Conservation (phyloP, 2,888 invertebrate genomes). For the Monochamus alternatus region DNA sequence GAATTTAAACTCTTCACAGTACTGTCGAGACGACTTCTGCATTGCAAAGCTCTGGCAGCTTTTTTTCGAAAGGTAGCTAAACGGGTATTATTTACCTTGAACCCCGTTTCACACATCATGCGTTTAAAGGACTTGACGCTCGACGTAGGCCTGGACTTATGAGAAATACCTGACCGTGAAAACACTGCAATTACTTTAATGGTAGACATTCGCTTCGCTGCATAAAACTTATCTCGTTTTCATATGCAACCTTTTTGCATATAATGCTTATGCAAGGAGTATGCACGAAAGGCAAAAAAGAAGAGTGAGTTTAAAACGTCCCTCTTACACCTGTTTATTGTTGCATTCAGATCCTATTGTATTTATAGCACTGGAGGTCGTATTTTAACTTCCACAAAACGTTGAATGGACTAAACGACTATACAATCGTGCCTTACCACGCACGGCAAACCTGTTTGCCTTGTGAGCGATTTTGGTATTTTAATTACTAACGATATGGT, state of each 20-base stretch:
- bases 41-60: no score
- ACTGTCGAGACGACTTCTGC: no score
- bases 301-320: not conserved
- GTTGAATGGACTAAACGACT: not conserved
- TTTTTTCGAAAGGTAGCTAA: no score
- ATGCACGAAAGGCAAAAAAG: not conserved
- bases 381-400: not conserved
- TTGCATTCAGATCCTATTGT: not conserved
- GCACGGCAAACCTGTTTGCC: constrained; percentile 9
- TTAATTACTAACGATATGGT: constrained; percentile 17
- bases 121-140: not conserved
- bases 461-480: constrained; percentile 19
- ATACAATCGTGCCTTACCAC: constrained; percentile 9
- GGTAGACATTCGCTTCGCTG: not conserved
- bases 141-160: not conserved
- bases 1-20: no score
- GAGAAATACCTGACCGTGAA: not conserved
- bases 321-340: not conserved
- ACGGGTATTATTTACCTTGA: no score
- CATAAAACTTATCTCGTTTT: not conserved
- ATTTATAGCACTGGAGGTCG: not conserved
- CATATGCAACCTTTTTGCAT: not conserved
- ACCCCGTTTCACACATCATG: not conserved
- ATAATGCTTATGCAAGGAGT: not conserved
- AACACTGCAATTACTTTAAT: not conserved